A percentile compares a stretch with the other conserved stretches of the same genome.
phyloP scores from a whole-genome alignment of 2,888 invertebrate genomes.

The Lithosia quadra region DNA sequence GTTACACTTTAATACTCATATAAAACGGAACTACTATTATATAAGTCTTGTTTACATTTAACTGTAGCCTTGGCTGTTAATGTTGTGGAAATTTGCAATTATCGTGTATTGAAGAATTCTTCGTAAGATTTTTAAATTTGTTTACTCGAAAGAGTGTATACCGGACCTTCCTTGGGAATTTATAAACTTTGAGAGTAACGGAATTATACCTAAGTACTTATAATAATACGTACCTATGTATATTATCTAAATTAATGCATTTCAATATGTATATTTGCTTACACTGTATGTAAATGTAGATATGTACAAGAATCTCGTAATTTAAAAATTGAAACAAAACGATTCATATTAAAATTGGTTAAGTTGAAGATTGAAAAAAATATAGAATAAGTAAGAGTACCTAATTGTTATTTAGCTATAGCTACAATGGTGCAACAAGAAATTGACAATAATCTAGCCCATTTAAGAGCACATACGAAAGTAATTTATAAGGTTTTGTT shows the following conservation, averaged over 20 bases:
- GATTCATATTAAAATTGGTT: too few relatives aligned
- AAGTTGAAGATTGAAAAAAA: too few relatives aligned
- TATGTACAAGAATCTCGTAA: too few relatives aligned
- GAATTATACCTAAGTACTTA: too few relatives aligned
- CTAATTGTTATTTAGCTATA: too few relatives aligned
- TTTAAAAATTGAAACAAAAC: too few relatives aligned
- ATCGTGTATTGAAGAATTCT: conserved; percentile 67
- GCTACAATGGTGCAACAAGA: too few relatives aligned
- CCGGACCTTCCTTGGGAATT: not conserved
- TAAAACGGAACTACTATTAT: conserved; percentile 70
- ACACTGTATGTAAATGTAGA: not conserved
- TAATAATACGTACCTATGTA: too few relatives aligned
- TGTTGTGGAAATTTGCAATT: conserved; percentile 72
- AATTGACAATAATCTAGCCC: too few relatives aligned
- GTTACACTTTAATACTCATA: too few relatives aligned
- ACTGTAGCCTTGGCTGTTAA: conserved; percentile 64
- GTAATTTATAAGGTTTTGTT: not conserved
- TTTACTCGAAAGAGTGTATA: conserved; percentile 37
- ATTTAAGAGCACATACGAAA: too few relatives aligned
- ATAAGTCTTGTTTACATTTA: conserved; percentile 68
- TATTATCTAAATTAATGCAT: not conserved
- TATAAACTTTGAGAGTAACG: not conserved
- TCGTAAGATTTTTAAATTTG: conserved; percentile 46
- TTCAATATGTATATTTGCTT: not conserved
- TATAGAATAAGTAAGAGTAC: too few relatives aligned